Evolutionary conservation across 1,140 invertebrate genomes (phyloP), one percentile per base, ranked within the genome.

Genomic region (Caerostris darwini): DNA sequence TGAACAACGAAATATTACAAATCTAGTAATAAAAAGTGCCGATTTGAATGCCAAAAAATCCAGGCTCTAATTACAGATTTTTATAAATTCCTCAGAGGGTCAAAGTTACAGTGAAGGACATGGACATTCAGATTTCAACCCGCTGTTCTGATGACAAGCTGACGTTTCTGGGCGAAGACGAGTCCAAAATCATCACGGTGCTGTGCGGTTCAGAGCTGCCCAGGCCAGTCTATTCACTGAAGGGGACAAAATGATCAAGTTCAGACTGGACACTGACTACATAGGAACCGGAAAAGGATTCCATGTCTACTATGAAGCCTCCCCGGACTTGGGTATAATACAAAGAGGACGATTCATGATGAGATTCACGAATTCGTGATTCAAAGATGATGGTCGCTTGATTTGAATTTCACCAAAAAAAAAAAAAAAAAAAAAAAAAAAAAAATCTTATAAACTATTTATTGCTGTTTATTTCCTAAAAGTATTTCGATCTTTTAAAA

Each of bases 31-130:
- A 34, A 34, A 34, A 34, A 34, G 34, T 34, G 34, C 34, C 2
- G 34, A 34, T 34, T 34, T 34, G 34, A 34, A 34, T 34, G 34
- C 34, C 0, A 34, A 34, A 34, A 34, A 34, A 34, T 34, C 34
- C 0, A 34, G 34, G 34, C 34, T 34, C 34, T 34, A 34, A 34
- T 34, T 34, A 34, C 34, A 34, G 34, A 34, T 64, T 64, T 17
- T 64, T 17, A 64, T 64, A 10, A 6, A 64, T 87, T 87, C 10
- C 50, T n/a, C 17, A 90, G 89, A 77, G 89, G 6, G 10, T 90
- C 10, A 90, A 90, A 81, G 12, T 90, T 7, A 81, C 67, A 34
- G 81, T 90, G 14, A 81, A 58, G 81, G 89, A 90, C 53, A 4
- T 90, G 54, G 89, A 90, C 69, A 90, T 90, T 5, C 2, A 59